A percentile compares a stretch with the other conserved stretches of the same genome.
These are phyloP conservation scores for Nothoprocta pentlandii DNA, from an alignment of 2,113 vertebrate genomes.

Conservation along the genomic window DNA sequence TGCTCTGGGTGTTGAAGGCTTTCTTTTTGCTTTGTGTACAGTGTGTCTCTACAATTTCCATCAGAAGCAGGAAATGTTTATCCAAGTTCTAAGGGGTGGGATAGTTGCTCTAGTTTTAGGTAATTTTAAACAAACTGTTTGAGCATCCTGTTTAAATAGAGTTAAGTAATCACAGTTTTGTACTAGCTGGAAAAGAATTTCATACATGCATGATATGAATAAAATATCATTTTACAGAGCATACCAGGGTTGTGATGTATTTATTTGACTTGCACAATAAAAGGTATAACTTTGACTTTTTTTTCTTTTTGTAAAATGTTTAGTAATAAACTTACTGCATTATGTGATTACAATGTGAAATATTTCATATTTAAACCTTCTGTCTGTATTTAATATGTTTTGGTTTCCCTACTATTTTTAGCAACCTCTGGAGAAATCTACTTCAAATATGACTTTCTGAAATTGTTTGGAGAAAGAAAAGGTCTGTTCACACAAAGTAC, in stretches of 20 bases:
- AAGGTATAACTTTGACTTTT: neutral
- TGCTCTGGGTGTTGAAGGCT: neutral
- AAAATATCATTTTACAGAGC: slow-evolving; percentile 43
- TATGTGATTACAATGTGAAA: neutral
- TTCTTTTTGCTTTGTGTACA: slow-evolving; percentile 2
- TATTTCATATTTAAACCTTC: neutral
- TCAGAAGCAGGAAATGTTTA: slow-evolving; percentile 92
- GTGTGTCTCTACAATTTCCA: slow-evolving; percentile 71
- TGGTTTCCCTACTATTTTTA: neutral
- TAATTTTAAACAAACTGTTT: slow-evolving; percentile 91
- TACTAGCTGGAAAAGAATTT: slow-evolving; percentile 54
- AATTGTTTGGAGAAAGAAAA: neutral
- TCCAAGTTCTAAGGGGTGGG: slow-evolving; percentile 87
- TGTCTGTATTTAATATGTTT: neutral
- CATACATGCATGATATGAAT: neutral
- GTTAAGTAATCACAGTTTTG: slow-evolving; percentile 67
- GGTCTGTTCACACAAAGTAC: neutral
- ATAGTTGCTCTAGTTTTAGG: slow-evolving; percentile 80
- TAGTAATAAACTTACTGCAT: neutral
- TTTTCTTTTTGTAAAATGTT: neutral
- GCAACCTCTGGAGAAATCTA: neutral
- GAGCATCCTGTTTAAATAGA: slow-evolving; percentile 89
- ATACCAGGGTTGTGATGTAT: neutral
- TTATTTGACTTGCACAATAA: neutral
- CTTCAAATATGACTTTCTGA: neutral